Conservation (phyloP, 2,888 invertebrate species). For the Ormyrus nitidulus region DNA sequence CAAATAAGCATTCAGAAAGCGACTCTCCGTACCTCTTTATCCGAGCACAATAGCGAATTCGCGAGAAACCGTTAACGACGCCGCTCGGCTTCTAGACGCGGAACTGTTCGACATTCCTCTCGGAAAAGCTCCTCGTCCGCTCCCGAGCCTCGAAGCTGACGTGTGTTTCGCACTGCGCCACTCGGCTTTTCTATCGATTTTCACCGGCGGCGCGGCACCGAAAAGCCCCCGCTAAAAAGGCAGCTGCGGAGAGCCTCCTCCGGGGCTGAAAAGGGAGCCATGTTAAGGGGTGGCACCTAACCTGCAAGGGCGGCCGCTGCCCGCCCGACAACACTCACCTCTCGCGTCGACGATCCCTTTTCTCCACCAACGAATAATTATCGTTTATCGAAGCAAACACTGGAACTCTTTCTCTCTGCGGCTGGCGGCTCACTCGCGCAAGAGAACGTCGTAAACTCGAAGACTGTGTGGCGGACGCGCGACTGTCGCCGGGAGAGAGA, state of each 20-base stretch:
- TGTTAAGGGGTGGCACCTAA: no score
- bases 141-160: background rate
- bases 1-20: background rate
- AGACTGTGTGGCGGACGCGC: no score
- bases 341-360: constrained; percentile 24
- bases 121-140: background rate
- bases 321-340: constrained; percentile 23
- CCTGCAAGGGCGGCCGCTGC: no score
- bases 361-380: no score
- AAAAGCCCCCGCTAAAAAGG: no score
- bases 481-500: background rate
- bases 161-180: no score
- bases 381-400: background rate
- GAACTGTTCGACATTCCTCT: constrained; percentile 35
- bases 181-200: background rate
- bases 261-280: no score
- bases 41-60: constrained; percentile 17
- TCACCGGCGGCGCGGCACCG: no score
- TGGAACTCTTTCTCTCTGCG: background rate
- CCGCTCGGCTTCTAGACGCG: background rate
- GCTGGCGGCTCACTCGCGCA: constrained; percentile 10
- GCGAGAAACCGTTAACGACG: constrained; percentile 38
- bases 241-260: no score
- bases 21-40: background rate
- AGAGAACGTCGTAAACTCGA: background rate